Conservation (phyloP, 1,140 invertebrate genomes). For the Pseudomyrmex concolor region DNA sequence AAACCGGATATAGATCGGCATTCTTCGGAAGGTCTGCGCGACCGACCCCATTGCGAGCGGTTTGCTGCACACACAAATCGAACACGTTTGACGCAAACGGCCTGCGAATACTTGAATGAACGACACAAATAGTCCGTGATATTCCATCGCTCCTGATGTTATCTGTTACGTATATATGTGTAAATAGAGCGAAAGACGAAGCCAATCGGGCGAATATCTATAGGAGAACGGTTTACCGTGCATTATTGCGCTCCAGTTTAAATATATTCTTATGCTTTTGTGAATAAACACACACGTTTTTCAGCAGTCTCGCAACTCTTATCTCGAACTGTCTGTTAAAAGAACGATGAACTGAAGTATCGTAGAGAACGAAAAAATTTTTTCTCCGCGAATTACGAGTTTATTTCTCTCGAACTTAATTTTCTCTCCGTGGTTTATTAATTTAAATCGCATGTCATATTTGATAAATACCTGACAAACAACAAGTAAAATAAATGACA, state of each 20-base stretch:
- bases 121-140: slow-evolving; percentile 50
- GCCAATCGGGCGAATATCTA: slow-evolving; percentile 36
- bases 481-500: no score
- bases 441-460: no score
- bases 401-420: no score
- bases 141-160: slow-evolving; percentile 43
- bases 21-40: slow-evolving; percentile 46
- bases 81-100: slow-evolving; percentile 40
- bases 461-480: no score
- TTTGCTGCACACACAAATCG: slow-evolving; percentile 3
- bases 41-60: not conserved
- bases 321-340: no score
- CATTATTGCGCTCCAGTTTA: slow-evolving; percentile 49
- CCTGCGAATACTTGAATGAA: slow-evolving; percentile 46
- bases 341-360: no score
- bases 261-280: slow-evolving; percentile 6
- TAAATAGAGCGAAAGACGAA: slow-evolving; percentile 56
- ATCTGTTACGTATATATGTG: slow-evolving; percentile 54
- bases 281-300: not conserved
- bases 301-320: not conserved
- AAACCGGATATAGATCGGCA: slow-evolving; percentile 63
- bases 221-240: slow-evolving; percentile 37
- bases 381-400: no score
- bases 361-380: no score
- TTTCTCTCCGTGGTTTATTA: not conserved